phyloP scores from a whole-genome alignment of 1,140 invertebrate species.

The Drosophila kikkawai region DNA sequence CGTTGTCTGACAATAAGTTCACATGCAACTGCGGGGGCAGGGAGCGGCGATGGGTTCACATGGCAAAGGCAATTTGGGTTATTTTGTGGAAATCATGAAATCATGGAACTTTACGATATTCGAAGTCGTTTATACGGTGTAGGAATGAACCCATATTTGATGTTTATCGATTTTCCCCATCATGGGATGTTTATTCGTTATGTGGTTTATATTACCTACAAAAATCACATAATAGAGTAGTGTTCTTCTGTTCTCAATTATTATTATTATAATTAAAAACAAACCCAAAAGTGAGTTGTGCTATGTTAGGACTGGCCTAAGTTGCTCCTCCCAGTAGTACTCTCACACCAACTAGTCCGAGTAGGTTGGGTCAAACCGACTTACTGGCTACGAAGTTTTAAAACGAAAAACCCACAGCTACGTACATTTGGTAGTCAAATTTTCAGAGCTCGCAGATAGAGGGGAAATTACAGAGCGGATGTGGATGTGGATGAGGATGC shows the following conservation, averaged over 20 bases:
- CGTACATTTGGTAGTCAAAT: constrained; percentile 72
- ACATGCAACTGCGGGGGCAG: not conserved
- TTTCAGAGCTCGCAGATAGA: constrained; percentile 31
- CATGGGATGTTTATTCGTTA: not conserved
- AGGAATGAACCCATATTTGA: not conserved
- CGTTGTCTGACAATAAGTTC: constrained; percentile 57
- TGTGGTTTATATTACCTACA: not conserved
- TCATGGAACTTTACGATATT: constrained; percentile 9
- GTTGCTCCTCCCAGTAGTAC: not conserved
- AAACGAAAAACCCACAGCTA: constrained; percentile 48
- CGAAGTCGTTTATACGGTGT: not conserved
- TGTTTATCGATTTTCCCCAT: not conserved
- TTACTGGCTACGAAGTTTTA: constrained; percentile 14
- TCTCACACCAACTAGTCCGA: not conserved
- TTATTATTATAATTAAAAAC: not conserved
- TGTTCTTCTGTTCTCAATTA: no score
- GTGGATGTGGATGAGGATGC: not conserved
- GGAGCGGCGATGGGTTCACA: not conserved
- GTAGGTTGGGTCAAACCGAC: not conserved
- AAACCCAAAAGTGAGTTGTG: no score
- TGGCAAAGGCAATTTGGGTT: constrained; percentile 15
- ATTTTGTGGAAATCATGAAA: constrained; percentile 13
- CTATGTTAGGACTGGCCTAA: not conserved
- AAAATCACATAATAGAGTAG: not conserved
- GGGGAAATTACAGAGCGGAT: constrained; percentile 25